Conservation (phyloP, 1,140 invertebrate species). For the Chlorops oryzae region DNA sequence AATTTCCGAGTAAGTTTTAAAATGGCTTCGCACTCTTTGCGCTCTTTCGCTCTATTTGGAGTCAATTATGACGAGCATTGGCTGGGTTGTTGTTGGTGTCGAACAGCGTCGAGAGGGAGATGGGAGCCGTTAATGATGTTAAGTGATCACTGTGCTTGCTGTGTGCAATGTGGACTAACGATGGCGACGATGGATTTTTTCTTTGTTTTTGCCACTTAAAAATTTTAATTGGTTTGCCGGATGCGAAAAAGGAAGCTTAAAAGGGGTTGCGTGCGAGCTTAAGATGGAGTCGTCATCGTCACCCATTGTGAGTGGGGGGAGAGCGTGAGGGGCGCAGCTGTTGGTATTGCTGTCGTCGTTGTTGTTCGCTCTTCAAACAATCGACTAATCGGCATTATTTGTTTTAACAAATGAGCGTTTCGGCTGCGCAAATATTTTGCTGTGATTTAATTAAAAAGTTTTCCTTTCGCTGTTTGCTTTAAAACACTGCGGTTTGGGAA, state of each 20-base stretch:
- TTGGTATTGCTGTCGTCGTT: constrained; percentile 3
- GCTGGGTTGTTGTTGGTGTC: neutral
- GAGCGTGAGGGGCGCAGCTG: neutral
- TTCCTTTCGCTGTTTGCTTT: constrained; percentile 14
- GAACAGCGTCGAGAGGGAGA: neutral
- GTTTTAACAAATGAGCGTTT: constrained; percentile 47
- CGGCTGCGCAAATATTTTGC: constrained; percentile 21
- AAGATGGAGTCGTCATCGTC: neutral
- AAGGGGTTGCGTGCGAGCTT: neutral
- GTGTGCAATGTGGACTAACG: no score
- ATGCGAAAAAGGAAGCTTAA: no score
- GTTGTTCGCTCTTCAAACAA: neutral
- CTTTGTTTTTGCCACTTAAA: no score
- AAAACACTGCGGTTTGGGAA: no score
- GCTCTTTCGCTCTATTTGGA: neutral
- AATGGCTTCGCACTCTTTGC: neutral
- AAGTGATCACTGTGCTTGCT: no score
- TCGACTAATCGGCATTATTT: constrained; percentile 47
- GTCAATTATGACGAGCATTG: no score
- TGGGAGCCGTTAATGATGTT: no score
- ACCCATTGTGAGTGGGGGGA: no score
- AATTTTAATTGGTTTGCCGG: no score
- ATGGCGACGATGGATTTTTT: no score
- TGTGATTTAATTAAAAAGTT: constrained; percentile 45
- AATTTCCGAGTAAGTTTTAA: no score